Conservation (phyloP, 1,140 invertebrate species). For the Potamilus streckersoni region DNA sequence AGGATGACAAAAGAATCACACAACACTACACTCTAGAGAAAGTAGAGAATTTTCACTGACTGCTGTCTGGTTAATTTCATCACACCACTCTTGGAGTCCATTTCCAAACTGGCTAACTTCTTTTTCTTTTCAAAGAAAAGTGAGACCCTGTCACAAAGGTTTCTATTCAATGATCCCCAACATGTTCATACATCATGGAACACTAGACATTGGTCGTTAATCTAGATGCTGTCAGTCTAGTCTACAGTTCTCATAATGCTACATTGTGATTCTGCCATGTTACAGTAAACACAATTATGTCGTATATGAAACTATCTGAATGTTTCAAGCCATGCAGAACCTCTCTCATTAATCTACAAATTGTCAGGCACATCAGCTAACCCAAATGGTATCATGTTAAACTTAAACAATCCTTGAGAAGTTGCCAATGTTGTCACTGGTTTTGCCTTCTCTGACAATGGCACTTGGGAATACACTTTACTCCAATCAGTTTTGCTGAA, state of each 20-base stretch:
- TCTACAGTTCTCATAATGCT: background rate
- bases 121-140: too few relatives aligned
- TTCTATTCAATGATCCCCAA: too few relatives aligned
- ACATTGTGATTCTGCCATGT: background rate
- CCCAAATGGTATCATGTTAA: background rate
- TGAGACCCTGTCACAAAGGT: too few relatives aligned
- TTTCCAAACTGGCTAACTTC: too few relatives aligned
- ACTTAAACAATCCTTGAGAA: background rate
- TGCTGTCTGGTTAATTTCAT: too few relatives aligned
- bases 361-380: background rate
- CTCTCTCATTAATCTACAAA: background rate
- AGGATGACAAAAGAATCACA: too few relatives aligned
- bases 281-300: background rate
- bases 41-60: too few relatives aligned
- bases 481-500: constrained; percentile 26
- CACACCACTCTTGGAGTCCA: too few relatives aligned
- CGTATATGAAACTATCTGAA: constrained; percentile 2
- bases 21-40: too few relatives aligned
- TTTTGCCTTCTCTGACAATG: background rate
- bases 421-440: background rate
- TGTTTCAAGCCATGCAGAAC: background rate
- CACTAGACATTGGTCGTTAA: constrained; percentile 1
- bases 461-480: constrained; percentile 29
- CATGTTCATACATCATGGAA: too few relatives aligned
- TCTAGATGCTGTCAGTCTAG: background rate